Evolutionary conservation across 2,797 vertebrate species (phyloP).

Genomic region (Poecilia picta): DNA sequence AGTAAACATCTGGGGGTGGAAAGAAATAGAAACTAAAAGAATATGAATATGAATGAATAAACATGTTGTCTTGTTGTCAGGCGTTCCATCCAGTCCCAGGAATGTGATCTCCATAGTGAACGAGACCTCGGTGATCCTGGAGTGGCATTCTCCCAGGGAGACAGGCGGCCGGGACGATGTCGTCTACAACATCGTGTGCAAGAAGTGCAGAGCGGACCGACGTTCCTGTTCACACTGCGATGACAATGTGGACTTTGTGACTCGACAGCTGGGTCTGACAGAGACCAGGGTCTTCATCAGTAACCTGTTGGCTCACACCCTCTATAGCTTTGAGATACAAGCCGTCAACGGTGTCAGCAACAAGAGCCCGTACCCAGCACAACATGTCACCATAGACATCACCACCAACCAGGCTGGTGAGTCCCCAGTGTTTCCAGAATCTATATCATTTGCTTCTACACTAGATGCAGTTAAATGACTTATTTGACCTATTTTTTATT

Average conservation of each 20-base stretch:
- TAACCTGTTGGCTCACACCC: slow-evolving; percentile 94
- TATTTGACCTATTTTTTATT: neutral
- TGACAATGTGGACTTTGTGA: slow-evolving; percentile 96
- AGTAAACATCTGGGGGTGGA: neutral
- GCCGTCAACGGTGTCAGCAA: slow-evolving; percentile 94
- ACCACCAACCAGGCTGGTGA: slow-evolving; percentile 98
- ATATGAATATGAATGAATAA: neutral
- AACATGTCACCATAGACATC: slow-evolving; percentile 96
- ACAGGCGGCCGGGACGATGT: slow-evolving; percentile 92
- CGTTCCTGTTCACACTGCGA: slow-evolving; percentile 95
- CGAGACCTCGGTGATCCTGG: slow-evolving; percentile 95
- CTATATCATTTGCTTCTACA: neutral
- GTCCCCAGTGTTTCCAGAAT: slow-evolving; percentile 27
- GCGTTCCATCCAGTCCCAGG: slow-evolving; percentile 93
- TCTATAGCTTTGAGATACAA: slow-evolving; percentile 97
- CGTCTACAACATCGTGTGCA: slow-evolving; percentile 98
- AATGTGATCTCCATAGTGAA: slow-evolving; percentile 98
- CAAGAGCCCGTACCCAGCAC: slow-evolving; percentile 95
- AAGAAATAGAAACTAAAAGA: neutral
- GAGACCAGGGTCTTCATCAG: slow-evolving; percentile 95
- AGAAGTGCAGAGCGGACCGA: slow-evolving; percentile 91
- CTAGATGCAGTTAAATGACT: neutral
- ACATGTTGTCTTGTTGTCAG: slow-evolving; percentile 66
- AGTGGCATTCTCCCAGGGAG: slow-evolving; percentile 95
- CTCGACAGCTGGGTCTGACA: slow-evolving; percentile 91